phyloP scores from a whole-genome alignment of 2,797 vertebrate species.

The Rachycentron canadum region DNA sequence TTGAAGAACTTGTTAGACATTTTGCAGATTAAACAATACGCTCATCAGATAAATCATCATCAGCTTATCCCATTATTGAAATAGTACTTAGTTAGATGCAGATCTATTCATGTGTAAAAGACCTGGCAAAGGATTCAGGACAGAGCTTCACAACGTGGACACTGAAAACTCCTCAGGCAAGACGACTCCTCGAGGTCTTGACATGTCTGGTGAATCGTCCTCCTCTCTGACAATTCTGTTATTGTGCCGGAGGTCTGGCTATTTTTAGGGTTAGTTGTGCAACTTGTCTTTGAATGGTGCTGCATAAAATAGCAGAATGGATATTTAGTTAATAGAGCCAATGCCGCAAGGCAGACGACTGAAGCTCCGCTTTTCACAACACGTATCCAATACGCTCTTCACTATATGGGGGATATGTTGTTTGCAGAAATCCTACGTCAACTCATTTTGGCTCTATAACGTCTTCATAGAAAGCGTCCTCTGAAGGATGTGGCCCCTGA shows the following conservation, averaged over 20 bases:
- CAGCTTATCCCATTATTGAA: not conserved
- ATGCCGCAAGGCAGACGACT: not conserved
- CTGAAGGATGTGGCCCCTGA: too few relatives aligned
- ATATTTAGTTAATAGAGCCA: conserved; percentile 13
- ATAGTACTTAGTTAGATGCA: not conserved
- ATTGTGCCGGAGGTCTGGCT: conserved; percentile 21
- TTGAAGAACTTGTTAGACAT: too few relatives aligned
- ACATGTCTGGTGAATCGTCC: conserved; percentile 27
- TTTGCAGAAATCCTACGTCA: too few relatives aligned
- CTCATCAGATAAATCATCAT: not conserved
- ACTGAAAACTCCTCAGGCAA: not conserved
- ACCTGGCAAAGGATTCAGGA: conserved; percentile 17
- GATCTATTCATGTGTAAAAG: rapidly evolving
- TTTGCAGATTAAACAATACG: not conserved
- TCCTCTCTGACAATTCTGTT: conserved; percentile 27
- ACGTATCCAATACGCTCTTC: not conserved
- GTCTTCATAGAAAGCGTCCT: too few relatives aligned
- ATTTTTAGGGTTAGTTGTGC: conserved; percentile 36
- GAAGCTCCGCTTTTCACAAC: not conserved
- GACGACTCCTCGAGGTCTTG: conserved; percentile 17
- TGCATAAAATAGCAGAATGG: conserved; percentile 4
- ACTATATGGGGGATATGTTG: not conserved
- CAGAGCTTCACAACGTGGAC: not conserved
- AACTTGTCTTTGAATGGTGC: conserved; percentile 16
- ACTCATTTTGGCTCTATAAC: too few relatives aligned